Percentiles rank a stretch among this genome's conserved stretches.
phyloP scores from a whole-genome alignment of 1,140 invertebrate genomes.

The Pararge aegeria region DNA sequence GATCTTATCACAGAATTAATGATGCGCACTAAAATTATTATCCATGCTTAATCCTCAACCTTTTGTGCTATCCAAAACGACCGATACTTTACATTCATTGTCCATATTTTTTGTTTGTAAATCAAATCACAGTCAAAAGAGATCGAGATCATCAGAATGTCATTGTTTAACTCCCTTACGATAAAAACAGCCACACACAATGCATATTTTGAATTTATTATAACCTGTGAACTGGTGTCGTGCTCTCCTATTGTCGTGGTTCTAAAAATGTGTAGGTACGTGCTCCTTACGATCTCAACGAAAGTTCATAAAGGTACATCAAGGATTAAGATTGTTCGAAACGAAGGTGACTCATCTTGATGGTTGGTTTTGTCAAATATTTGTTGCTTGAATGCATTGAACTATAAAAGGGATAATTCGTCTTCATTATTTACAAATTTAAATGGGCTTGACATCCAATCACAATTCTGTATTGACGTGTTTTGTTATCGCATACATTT shows the following conservation, averaged over 20 bases:
- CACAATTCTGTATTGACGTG: conserved; percentile 12
- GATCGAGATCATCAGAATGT: conserved; percentile 45
- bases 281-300: conserved; percentile 42
- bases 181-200: conserved; percentile 55
- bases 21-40: conserved; percentile 58
- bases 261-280: conserved; percentile 40
- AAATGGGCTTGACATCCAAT: conserved; percentile 14
- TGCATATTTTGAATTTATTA: conserved; percentile 74
- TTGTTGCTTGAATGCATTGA: conserved; percentile 45
- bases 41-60: conserved; percentile 39
- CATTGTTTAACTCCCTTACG: conserved; percentile 55
- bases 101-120: conserved; percentile 47
- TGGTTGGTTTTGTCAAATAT: conserved; percentile 47
- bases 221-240: conserved; percentile 67
- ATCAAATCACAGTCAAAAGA: conserved; percentile 49
- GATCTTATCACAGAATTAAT: conserved; percentile 64
- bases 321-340: conserved; percentile 55
- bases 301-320: conserved; percentile 46
- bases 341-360: conserved; percentile 54
- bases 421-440: conserved; percentile 13
- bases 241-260: conserved; percentile 55
- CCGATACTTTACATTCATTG: conserved; percentile 44
- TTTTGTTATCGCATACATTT: neutral
- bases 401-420: conserved; percentile 21
- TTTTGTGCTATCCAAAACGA: conserved; percentile 39